Percentiles rank a stretch among this genome's conserved stretches.
These are phyloP conservation scores for Anoplopoma fimbria DNA, from an alignment of 2,113 vertebrate species.

Conservation along the genomic window DNA sequence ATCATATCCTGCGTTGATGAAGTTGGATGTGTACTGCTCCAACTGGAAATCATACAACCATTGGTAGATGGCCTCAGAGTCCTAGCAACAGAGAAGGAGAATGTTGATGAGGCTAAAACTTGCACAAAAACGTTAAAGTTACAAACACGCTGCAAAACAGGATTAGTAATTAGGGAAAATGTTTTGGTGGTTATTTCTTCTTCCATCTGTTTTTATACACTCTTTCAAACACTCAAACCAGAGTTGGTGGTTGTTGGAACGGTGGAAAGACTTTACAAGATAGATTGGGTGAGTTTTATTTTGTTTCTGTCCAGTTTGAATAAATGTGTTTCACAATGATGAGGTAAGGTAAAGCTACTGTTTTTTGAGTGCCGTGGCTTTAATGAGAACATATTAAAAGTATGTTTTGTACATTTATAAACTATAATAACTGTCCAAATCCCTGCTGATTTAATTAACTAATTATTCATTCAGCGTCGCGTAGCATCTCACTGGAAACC, in stretches of 20 bases:
- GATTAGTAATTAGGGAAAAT: too few species aligned
- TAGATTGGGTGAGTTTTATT: not conserved
- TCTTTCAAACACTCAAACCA: not conserved
- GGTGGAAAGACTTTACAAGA: too few species aligned
- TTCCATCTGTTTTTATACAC: not conserved
- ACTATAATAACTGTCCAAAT: not conserved
- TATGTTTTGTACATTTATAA: not conserved
- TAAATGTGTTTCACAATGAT: not conserved
- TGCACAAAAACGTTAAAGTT: too few species aligned
- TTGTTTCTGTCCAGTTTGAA: not conserved
- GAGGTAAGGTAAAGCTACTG: not conserved
- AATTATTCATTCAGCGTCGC: not conserved
- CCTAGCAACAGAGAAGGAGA: conserved; percentile 75
- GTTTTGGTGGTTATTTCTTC: not conserved
- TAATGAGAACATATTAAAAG: not conserved
- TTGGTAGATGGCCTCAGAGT: conserved; percentile 94
- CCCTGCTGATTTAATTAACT: not conserved
- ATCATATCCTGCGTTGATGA: conserved; percentile 91
- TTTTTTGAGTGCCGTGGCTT: not conserved
- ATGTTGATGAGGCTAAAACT: not conserved
- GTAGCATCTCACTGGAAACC: not conserved
- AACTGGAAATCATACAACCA: conserved; percentile 96
- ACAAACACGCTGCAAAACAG: too few species aligned
- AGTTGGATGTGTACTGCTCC: conserved; percentile 92
- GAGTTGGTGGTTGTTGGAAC: too few species aligned